Evolutionary conservation across 2,888 invertebrate species (phyloP).

Genomic region (Anaspis maculata): DNA sequence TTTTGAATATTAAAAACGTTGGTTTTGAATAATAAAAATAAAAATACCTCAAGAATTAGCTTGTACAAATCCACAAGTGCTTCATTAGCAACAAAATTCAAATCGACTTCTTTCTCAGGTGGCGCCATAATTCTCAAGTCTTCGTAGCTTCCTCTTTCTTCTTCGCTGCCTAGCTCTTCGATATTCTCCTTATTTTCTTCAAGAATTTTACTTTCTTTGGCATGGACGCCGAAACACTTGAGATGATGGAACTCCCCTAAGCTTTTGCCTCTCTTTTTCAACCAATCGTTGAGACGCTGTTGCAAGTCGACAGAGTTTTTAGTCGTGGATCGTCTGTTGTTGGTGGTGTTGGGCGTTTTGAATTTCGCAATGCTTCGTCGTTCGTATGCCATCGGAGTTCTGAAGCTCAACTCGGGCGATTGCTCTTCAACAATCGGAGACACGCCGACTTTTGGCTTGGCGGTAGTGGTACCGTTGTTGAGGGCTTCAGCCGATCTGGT

Average conservation of each 20-base stretch:
- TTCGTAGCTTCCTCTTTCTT: conserved; percentile 1
- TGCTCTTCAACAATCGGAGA: background rate
- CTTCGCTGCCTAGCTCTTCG: too few species aligned
- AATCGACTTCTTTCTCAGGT: conserved; percentile 27
- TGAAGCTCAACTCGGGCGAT: background rate
- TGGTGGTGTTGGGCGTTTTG: background rate
- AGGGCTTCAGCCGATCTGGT: too few species aligned
- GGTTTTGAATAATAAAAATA: background rate
- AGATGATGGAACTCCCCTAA: conserved; percentile 46
- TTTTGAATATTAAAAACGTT: background rate
- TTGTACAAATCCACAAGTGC: conserved; percentile 48
- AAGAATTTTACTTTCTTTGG: conserved; percentile 17
- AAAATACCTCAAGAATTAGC: conserved; percentile 45
- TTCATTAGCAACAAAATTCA: conserved; percentile 39
- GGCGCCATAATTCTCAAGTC: conserved; percentile 23
- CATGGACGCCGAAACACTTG: conserved; percentile 42
- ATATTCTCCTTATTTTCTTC: conserved; percentile 49
- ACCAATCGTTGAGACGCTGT: conserved; percentile 43
- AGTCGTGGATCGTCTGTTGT: background rate
- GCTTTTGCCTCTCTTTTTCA: conserved; percentile 46
- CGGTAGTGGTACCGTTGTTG: background rate
- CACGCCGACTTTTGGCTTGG: background rate
- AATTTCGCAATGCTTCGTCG: background rate
- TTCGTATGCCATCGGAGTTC: background rate
- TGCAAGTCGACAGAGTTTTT: background rate